Evolutionary conservation across 2,888 invertebrate genomes (phyloP), one percentile per base, ranked within the genome.

Genomic region (Hermaeophaga mercurialis): DNA sequence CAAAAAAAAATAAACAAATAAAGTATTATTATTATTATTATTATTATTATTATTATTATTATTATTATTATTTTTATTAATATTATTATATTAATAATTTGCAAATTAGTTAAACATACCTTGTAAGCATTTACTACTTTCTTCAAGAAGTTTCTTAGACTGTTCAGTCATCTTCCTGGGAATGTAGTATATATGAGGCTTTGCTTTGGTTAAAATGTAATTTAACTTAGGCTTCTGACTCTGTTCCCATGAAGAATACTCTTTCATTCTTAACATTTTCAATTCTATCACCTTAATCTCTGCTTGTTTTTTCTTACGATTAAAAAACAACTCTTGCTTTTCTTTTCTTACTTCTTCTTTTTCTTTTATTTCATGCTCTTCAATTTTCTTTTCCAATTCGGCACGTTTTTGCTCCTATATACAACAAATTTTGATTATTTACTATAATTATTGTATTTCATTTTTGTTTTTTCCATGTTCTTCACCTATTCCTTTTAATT

Each of bases 331-430:
- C 59, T 90, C 89, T 72, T 91, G 89, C 26, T 93, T 82, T 75
- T 96, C 94, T 63, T 85, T 84, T 68, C 87, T 88, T 49, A 94
- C 81, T 73, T 91, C 87, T 72, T 94, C 94, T 63, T 90, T 90
- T 73, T 96, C 94, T 70, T 87, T 82, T 50, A 90, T 84, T 53
- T 93, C 93, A 71, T 92, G 93, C 72, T 94, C 92, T 74, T 98
- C 97, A 57, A 98, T 85, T 76, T 95, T 94, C 56, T 90, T 89
- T 78, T 98, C 97, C 5, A 98, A 90, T 80, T 90, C 89, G 2
- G 82, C 83, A 66, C 92, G 85, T 75, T 91, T 92, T 54, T 90
- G 88, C 73, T 90, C 92, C 88, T 89, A 68, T 26, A 69, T 44
- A 7, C 6, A 22, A 22, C 6, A 22, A 22, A 22, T 22, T 22